phyloP scores from a whole-genome alignment of 2,888 invertebrate species.

The Athalia cordata region DNA sequence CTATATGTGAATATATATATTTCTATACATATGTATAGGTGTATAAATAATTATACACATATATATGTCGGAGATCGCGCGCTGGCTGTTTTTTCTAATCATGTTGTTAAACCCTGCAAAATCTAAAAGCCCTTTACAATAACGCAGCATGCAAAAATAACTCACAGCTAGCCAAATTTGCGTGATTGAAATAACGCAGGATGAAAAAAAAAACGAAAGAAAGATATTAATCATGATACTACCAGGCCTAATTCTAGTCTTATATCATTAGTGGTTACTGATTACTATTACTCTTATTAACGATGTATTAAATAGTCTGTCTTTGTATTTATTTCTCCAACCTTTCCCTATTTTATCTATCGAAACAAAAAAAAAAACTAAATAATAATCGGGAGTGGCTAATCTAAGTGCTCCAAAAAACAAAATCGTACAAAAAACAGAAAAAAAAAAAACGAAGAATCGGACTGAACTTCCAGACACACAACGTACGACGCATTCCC shows the following conservation, averaged over 20 bases:
- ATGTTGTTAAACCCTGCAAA: background rate
- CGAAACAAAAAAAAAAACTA: background rate
- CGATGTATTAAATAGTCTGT: background rate
- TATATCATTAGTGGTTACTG: conserved; percentile 5
- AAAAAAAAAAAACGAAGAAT: conserved; percentile 19
- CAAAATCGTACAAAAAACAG: background rate
- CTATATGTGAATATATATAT: too few species aligned
- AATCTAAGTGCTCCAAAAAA: background rate
- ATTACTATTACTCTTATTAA: background rate
- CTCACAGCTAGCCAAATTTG: background rate
- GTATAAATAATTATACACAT: too few species aligned
- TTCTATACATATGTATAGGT: too few species aligned
- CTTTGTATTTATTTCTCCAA: conserved; percentile 18
- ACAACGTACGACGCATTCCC: background rate
- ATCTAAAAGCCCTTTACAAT: background rate
- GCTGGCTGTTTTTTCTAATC: too few species aligned
- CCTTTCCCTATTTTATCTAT: conserved; percentile 44
- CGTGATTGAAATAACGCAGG: background rate
- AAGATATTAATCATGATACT: background rate
- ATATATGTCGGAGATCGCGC: too few species aligned
- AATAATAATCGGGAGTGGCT: background rate
- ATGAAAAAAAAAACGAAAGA: background rate
- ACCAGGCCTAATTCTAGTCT: conserved; percentile 21
- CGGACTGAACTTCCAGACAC: background rate
- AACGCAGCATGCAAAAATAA: conserved; percentile 30